Evolutionary conservation across 2,797 vertebrate genomes (phyloP).

Genomic region (Chelidonichthys spinosus): DNA sequence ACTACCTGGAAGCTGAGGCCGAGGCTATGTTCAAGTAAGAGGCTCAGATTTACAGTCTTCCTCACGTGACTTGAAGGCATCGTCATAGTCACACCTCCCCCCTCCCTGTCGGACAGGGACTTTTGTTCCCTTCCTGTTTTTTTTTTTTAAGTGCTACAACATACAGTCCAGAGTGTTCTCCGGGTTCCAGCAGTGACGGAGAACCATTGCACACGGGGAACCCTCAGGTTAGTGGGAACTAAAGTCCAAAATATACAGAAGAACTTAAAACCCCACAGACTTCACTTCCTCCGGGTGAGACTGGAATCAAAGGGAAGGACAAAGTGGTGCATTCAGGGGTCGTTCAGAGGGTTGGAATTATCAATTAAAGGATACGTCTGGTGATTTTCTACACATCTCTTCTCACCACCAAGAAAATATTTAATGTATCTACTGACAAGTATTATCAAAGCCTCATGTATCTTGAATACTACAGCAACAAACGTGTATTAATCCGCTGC

Average conservation of each 20-base stretch:
- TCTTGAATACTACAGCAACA: neutral
- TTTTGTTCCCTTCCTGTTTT: constrained; percentile 25
- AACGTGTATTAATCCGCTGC: neutral
- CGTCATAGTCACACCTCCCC: neutral
- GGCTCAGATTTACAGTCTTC: constrained; percentile 40
- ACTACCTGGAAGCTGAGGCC: constrained; percentile 24
- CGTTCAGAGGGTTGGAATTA: constrained; percentile 11
- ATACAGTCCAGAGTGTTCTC: constrained; percentile 28
- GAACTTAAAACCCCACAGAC: neutral
- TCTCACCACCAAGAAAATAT: neutral
- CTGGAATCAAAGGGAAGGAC: constrained; percentile 1
- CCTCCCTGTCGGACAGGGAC: neutral
- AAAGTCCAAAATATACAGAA: constrained; percentile 7
- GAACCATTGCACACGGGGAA: constrained; percentile 23
- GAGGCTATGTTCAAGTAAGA: constrained; percentile 46
- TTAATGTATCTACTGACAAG: neutral
- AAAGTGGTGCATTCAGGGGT: constrained; percentile 31
- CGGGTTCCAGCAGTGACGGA: neutral
- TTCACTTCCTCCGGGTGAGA: neutral
- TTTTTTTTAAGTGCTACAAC: constrained; percentile 39
- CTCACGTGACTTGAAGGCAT: constrained; percentile 12
- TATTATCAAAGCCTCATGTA: neutral
- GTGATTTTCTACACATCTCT: neutral
- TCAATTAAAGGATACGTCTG: neutral
- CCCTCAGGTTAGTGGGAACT: constrained; percentile 5